phyloP scores from a whole-genome alignment of 2,113 vertebrate species.

The Actenoides lindsayi region DNA sequence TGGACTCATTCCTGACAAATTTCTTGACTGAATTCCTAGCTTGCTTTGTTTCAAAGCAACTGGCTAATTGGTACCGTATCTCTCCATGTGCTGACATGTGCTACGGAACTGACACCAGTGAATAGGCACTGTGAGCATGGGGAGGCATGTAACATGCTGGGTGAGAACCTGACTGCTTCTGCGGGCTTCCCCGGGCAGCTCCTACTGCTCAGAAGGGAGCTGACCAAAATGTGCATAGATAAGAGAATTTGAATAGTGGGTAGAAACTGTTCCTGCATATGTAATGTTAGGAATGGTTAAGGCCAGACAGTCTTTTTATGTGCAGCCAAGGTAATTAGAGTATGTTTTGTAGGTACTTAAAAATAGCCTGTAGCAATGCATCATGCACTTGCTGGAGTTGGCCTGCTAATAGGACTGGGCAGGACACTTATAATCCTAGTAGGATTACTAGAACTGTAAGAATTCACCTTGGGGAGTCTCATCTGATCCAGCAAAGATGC shows the following conservation, averaged over 20 bases:
- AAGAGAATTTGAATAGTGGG: neutral
- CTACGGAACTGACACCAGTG: accelerated
- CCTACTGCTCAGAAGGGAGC: neutral
- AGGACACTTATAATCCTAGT: neutral
- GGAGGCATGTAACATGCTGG: too few relatives aligned
- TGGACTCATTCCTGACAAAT: neutral
- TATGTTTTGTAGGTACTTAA: neutral
- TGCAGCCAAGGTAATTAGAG: neutral
- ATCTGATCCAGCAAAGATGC: neutral
- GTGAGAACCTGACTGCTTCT: neutral
- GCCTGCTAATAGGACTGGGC: neutral
- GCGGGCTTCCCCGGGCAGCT: accelerated
- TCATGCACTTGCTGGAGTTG: neutral
- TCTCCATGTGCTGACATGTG: too few relatives aligned
- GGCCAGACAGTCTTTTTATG: neutral
- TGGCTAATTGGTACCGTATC: neutral
- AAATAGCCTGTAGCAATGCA: neutral
- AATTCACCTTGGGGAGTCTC: neutral
- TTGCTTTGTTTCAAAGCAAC: neutral
- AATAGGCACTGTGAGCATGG: too few relatives aligned
- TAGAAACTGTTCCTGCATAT: neutral
- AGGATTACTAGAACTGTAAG: neutral
- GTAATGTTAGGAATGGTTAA: neutral
- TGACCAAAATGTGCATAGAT: neutral
- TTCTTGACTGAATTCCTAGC: neutral